Conservation (phyloP, 2,797 vertebrate genomes). For the Miichthys miiuy region DNA sequence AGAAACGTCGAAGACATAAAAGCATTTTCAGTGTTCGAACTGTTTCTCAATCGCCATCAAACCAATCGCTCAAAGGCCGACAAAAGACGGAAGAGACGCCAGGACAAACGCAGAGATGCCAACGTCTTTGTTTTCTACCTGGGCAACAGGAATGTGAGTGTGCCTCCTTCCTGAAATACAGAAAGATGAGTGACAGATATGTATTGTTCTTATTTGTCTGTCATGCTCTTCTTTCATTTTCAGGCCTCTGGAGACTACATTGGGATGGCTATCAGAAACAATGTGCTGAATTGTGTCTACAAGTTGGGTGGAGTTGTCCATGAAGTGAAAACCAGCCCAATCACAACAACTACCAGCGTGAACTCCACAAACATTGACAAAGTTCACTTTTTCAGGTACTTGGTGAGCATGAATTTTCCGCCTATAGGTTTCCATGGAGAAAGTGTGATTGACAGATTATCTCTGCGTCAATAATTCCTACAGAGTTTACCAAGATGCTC, state of each 20-base stretch:
- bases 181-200: not conserved
- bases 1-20: slow-evolving; percentile 87
- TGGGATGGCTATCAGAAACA: slow-evolving; percentile 71
- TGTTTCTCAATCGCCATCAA: slow-evolving; percentile 87
- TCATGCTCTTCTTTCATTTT: not conserved
- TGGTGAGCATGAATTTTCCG: not conserved
- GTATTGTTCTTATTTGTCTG: not conserved
- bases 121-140: slow-evolving; percentile 90
- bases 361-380: slow-evolving; percentile 62
- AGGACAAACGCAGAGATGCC: slow-evolving; percentile 51
- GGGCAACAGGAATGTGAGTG: slow-evolving; percentile 88
- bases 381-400: slow-evolving; percentile 76
- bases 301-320: slow-evolving; percentile 73
- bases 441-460: not conserved
- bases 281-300: slow-evolving; percentile 73
- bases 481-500: slow-evolving; percentile 81
- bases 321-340: slow-evolving; percentile 62
- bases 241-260: slow-evolving; percentile 74
- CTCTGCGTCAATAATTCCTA: slow-evolving; percentile 11
- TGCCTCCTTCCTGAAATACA: not conserved
- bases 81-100: slow-evolving; percentile 24
- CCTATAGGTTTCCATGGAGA: not conserved
- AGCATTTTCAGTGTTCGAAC: slow-evolving; percentile 89
- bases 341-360: slow-evolving; percentile 51
- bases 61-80: not conserved